Percentiles rank a stretch among this genome's conserved stretches.
phyloP scores from a whole-genome alignment of 2,888 invertebrate species.

The Balanococcus diminutus region DNA sequence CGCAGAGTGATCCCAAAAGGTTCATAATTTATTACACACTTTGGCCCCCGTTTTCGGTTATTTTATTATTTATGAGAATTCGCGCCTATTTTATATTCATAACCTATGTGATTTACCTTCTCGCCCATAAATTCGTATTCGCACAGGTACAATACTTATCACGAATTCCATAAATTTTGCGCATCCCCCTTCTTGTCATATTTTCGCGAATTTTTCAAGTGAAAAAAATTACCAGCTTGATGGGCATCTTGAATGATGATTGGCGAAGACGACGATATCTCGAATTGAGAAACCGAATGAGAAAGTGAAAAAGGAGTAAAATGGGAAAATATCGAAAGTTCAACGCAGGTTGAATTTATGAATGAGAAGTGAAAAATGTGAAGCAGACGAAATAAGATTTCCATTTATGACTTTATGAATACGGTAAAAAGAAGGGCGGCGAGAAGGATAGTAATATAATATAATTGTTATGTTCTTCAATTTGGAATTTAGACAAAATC shows the following conservation, averaged over 20 bases:
- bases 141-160: constrained; percentile 44
- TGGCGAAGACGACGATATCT: background rate
- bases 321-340: too few species aligned
- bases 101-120: constrained; percentile 52
- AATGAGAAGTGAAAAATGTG: too few species aligned
- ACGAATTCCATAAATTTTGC: constrained; percentile 50
- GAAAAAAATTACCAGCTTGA: background rate
- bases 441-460: background rate
- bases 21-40: constrained; percentile 25
- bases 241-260: background rate
- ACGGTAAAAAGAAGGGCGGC: too few species aligned
- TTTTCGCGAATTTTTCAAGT: background rate
- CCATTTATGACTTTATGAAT: too few species aligned
- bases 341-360: too few species aligned
- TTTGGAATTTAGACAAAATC: background rate
- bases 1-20: constrained; percentile 20
- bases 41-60: constrained; percentile 40
- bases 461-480: background rate
- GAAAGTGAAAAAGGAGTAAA: too few species aligned
- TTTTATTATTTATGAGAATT: constrained; percentile 52
- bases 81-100: constrained; percentile 52
- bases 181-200: background rate
- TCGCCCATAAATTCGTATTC: constrained; percentile 39
- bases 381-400: too few species aligned
- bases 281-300: background rate